Evolutionary conservation across 2,888 invertebrate genomes (phyloP).

Genomic region (Andrena bucephala): DNA sequence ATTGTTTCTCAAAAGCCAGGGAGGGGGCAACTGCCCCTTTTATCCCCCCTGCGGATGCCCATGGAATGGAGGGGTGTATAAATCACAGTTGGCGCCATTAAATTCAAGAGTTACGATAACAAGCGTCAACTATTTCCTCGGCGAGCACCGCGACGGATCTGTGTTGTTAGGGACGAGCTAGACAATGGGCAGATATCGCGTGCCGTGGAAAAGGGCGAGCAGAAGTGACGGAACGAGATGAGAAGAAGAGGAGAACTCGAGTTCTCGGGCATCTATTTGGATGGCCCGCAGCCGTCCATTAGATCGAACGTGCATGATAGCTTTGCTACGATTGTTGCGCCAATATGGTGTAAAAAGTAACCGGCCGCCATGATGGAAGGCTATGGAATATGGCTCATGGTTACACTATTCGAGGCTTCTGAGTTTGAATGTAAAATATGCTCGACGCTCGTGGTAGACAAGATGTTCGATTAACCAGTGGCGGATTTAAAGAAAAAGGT

Average conservation of each 20-base stretch:
- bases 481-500: too few species aligned
- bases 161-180: constrained; percentile 60
- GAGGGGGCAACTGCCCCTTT: too few species aligned
- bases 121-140: constrained; percentile 30
- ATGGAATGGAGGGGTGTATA: constrained; percentile 15
- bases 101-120: constrained; percentile 55
- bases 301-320: constrained; percentile 63
- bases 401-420: neutral
- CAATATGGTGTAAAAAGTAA: constrained; percentile 33
- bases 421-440: neutral
- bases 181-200: constrained; percentile 62
- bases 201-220: constrained; percentile 32
- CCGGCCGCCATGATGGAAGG: neutral
- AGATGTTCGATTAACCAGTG: too few species aligned
- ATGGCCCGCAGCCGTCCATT: constrained; percentile 65
- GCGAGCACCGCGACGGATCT: constrained; percentile 40
- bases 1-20: too few species aligned
- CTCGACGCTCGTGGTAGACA: too few species aligned
- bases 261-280: constrained; percentile 22
- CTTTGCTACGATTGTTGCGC: constrained; percentile 56
- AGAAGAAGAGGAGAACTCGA: constrained; percentile 25
- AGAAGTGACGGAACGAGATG: constrained; percentile 41
- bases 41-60: too few species aligned
- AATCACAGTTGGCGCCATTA: constrained; percentile 52
- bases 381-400: too few species aligned